A percentile compares a stretch with the other conserved stretches of the same genome.
Evolutionary conservation across 2,888 invertebrate genomes (phyloP).

Genomic region (Oligia latruncula): DNA sequence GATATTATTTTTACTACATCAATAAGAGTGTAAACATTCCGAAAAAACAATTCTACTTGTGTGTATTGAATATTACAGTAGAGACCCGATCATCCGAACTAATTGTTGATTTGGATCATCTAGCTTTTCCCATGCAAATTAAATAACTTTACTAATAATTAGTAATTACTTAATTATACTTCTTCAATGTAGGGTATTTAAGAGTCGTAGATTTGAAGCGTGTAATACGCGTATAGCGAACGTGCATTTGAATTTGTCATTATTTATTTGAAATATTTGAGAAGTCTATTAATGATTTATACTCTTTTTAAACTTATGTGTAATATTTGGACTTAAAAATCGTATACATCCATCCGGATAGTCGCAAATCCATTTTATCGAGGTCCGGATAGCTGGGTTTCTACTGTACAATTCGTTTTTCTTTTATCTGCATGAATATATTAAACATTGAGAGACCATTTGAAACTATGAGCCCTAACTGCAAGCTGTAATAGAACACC

Average conservation of each 20-base stretch:
- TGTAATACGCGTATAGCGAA: background rate
- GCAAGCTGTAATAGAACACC: slow-evolving; percentile 53
- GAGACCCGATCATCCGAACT: slow-evolving; percentile 40
- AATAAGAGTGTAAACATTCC: slow-evolving; percentile 53
- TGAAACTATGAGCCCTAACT: slow-evolving; percentile 49
- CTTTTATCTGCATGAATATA: slow-evolving; percentile 38
- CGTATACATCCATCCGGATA: slow-evolving; percentile 18
- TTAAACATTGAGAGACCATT: slow-evolving; percentile 48
- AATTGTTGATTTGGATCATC: background rate
- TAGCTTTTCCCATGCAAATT: background rate
- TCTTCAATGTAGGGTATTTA: background rate
- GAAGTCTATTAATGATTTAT: background rate
- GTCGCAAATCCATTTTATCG: background rate
- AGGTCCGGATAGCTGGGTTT: slow-evolving; percentile 23
- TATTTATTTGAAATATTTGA: background rate
- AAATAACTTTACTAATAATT: slow-evolving; percentile 4
- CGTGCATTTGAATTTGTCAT: background rate
- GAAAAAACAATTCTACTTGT: slow-evolving; percentile 37
- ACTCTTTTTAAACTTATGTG: slow-evolving; percentile 37
- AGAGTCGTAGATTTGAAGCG: background rate
- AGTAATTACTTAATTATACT: slow-evolving; percentile 9
- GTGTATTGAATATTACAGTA: slow-evolving; percentile 42
- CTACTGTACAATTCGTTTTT: slow-evolving; percentile 31
- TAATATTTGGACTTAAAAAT: slow-evolving; percentile 39
- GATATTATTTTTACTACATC: slow-evolving; percentile 44